Evolutionary conservation across 2,888 invertebrate species (phyloP).

Genomic region (Anorthoa munda): DNA sequence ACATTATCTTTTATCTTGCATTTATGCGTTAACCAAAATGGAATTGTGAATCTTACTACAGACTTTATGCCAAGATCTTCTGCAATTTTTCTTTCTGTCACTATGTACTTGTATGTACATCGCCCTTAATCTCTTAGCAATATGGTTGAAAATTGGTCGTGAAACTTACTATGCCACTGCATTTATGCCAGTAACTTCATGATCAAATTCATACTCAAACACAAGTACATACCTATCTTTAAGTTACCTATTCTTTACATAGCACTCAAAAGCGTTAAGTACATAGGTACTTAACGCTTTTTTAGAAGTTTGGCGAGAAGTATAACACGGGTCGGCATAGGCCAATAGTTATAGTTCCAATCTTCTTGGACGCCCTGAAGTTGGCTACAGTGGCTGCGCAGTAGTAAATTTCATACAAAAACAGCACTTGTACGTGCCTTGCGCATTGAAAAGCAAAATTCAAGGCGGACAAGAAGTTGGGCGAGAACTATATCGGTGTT

Average conservation of each 20-base stretch:
- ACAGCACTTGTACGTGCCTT: too few species aligned
- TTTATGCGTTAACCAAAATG: constrained; percentile 19
- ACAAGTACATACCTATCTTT: not conserved
- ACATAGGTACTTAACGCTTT: too few species aligned
- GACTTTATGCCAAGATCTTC: constrained; percentile 7
- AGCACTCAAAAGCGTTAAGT: constrained; percentile 8
- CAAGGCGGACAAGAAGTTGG: too few species aligned
- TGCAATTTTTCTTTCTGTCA: not conserved
- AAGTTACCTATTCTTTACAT: not conserved
- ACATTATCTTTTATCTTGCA: not conserved
- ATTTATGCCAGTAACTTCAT: not conserved
- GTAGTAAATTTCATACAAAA: too few species aligned
- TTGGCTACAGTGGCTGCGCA: too few species aligned
- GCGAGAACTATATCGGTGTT: not conserved
- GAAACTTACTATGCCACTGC: not conserved
- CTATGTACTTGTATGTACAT: not conserved
- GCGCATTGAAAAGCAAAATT: too few species aligned
- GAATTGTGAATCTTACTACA: constrained; percentile 2
- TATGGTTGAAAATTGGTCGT: not conserved
- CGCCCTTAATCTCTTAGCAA: not conserved
- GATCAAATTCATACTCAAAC: not conserved
- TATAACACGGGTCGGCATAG: too few species aligned
- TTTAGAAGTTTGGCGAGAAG: too few species aligned
- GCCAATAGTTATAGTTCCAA: too few species aligned
- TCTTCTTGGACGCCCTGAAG: too few species aligned